phyloP scores from a whole-genome alignment of 2,797 vertebrate species.

The Salmo trutta region DNA sequence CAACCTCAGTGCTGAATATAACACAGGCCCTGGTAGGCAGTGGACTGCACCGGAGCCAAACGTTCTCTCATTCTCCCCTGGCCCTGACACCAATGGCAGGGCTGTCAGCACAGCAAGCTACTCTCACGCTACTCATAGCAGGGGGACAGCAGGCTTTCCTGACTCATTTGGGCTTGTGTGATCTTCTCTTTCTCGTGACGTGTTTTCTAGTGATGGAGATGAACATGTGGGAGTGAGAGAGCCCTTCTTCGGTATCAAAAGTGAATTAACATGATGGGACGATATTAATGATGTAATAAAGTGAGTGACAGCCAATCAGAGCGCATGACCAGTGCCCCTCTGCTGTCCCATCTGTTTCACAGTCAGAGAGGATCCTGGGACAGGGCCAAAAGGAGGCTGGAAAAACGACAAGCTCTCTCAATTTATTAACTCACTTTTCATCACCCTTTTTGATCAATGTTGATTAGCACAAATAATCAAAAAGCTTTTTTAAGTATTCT shows the following conservation, averaged over 20 bases:
- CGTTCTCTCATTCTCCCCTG: constrained; percentile 3
- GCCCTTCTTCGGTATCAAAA: neutral
- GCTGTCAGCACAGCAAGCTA: constrained; percentile 13
- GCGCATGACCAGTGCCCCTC: constrained; percentile 48
- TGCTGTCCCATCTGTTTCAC: constrained; percentile 53
- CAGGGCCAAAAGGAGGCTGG: constrained; percentile 45
- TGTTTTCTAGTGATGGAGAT: neutral
- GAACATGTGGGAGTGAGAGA: neutral
- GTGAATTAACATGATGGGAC: constrained; percentile 12
- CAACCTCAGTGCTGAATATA: constrained; percentile 28
- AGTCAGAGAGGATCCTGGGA: constrained; percentile 15
- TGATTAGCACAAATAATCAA: constrained; percentile 10
- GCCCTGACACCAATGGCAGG: constrained; percentile 14
- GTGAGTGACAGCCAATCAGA: constrained; percentile 50
- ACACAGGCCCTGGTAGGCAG: constrained; percentile 31
- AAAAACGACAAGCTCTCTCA: constrained; percentile 36
- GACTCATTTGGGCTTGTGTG: neutral
- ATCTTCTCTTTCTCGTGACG: neutral
- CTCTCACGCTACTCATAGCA: constrained; percentile 9
- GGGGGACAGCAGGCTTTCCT: constrained; percentile 1
- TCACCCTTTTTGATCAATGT: constrained; percentile 8
- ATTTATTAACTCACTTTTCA: constrained; percentile 48
- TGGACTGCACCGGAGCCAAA: constrained; percentile 11
- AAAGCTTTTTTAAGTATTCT: neutral
- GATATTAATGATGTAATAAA: constrained; percentile 47